Evolutionary conservation across 2,113 vertebrate species (phyloP).

Genomic region (Protobothrops mucrosquamatus): DNA sequence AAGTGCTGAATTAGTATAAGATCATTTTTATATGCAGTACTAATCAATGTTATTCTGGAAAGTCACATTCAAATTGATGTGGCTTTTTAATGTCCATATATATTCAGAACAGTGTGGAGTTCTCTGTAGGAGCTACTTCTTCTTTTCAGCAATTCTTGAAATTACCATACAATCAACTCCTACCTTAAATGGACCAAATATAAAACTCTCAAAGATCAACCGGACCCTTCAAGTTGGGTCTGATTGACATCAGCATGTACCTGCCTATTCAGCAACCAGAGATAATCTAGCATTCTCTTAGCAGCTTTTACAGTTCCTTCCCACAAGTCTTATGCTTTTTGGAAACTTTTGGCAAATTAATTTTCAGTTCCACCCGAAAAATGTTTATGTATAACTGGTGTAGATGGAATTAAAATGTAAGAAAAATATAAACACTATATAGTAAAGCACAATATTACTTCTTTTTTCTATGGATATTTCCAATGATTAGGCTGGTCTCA

Average conservation of each 20-base stretch:
- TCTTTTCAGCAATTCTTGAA: not conserved
- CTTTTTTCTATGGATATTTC: not conserved
- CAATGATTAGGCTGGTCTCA: not conserved
- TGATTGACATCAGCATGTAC: not conserved
- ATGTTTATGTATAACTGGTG: not conserved
- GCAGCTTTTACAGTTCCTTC: not conserved
- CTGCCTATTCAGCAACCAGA: not conserved
- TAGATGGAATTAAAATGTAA: not conserved
- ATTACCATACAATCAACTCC: not conserved
- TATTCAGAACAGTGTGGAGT: not conserved
- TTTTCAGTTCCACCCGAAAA: not conserved
- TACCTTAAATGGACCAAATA: not conserved
- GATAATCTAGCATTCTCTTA: not conserved
- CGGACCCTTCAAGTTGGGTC: not conserved
- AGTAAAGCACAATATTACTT: not conserved
- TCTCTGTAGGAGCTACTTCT: not conserved
- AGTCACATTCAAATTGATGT: not conserved
- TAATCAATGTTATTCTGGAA: not conserved
- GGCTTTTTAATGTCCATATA: not conserved
- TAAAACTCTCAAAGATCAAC: not conserved
- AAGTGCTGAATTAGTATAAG: not conserved
- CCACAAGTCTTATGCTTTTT: not conserved
- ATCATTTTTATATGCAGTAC: not conserved
- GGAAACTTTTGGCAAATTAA: not conserved
- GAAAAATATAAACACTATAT: not conserved